Percentiles rank a stretch among this genome's conserved stretches.
phyloP scores from a whole-genome alignment of 2,888 invertebrate species.

The Uloborus plumipes region DNA sequence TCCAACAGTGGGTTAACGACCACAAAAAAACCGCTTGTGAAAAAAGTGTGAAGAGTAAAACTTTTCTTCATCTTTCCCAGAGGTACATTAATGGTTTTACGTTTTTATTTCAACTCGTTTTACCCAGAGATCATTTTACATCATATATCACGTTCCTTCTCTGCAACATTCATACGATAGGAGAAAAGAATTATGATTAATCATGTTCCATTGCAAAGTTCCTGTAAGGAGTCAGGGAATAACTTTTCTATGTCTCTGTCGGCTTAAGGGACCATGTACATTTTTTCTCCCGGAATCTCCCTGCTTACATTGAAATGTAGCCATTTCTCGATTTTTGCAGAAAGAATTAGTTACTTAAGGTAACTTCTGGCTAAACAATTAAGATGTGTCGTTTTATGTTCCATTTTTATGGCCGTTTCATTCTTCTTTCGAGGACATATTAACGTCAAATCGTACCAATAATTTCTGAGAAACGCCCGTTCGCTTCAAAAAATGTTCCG shows the following conservation, averaged over 20 bases:
- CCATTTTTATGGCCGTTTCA: too few relatives aligned
- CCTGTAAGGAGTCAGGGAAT: conserved; percentile 9
- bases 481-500: too few relatives aligned
- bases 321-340: too few relatives aligned
- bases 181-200: conserved; percentile 49
- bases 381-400: too few relatives aligned
- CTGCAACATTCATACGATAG: conserved; percentile 13
- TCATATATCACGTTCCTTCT: conserved; percentile 37
- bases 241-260: conserved; percentile 13
- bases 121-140: conserved; percentile 46
- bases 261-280: conserved; percentile 3
- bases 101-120: conserved; percentile 46
- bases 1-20: conserved; percentile 20
- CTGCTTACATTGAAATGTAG: too few relatives aligned
- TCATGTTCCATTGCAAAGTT: conserved; percentile 39
- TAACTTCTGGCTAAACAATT: too few relatives aligned
- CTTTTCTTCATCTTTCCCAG: conserved; percentile 27
- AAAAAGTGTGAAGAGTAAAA: conserved; percentile 26
- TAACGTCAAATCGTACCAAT: too few relatives aligned
- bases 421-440: too few relatives aligned
- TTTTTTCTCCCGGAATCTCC: neutral
- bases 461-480: too few relatives aligned
- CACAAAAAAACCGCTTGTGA: neutral
- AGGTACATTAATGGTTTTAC: conserved; percentile 38
- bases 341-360: too few relatives aligned